These are phyloP conservation scores for Monodelphis domestica DNA, from an alignment of 2,797 vertebrate genomes.

Conservation along the genomic window DNA sequence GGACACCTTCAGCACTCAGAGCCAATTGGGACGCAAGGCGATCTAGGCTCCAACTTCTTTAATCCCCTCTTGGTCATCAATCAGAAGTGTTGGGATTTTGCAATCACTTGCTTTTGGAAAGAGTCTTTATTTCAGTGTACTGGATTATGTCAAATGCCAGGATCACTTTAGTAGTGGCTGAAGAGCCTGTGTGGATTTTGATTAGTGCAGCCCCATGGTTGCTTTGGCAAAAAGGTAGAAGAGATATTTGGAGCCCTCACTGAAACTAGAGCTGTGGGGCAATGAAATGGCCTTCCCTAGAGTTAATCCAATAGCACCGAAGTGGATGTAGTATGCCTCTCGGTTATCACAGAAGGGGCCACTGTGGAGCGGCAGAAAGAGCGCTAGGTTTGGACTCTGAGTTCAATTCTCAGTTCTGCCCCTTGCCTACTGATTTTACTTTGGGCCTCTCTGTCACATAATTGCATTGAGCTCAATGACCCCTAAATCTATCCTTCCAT, in stretches of 20 bases:
- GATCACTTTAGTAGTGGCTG: not conserved
- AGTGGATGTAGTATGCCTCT: too few species aligned
- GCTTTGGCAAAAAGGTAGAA: not conserved
- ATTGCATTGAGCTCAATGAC: not conserved
- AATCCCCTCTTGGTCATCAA: conserved; percentile 74
- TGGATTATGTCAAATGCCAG: conserved; percentile 66
- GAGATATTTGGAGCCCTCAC: not conserved
- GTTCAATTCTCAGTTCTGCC: not conserved
- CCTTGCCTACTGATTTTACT: not conserved
- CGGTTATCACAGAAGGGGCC: not conserved
- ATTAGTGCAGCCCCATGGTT: conserved; percentile 31
- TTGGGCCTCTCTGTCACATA: conserved; percentile 6
- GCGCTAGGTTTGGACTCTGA: not conserved
- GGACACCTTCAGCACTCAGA: not conserved
- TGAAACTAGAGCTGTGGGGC: not conserved
- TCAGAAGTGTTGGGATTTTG: conserved; percentile 73
- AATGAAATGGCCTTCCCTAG: too few species aligned
- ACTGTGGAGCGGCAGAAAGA: not conserved
- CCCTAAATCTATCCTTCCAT: not conserved
- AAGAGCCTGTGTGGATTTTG: conserved; percentile 46
- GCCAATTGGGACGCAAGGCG: conserved; percentile 43
- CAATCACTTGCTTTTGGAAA: conserved; percentile 62
- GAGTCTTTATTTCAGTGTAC: conserved; percentile 61
- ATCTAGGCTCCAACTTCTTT: conserved; percentile 69
- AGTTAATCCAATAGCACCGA: too few species aligned